A percentile compares a stretch with the other conserved stretches of the same genome.
phyloP scores from a whole-genome alignment of 2,113 vertebrate species.

The Gymnocephalus cernua region DNA sequence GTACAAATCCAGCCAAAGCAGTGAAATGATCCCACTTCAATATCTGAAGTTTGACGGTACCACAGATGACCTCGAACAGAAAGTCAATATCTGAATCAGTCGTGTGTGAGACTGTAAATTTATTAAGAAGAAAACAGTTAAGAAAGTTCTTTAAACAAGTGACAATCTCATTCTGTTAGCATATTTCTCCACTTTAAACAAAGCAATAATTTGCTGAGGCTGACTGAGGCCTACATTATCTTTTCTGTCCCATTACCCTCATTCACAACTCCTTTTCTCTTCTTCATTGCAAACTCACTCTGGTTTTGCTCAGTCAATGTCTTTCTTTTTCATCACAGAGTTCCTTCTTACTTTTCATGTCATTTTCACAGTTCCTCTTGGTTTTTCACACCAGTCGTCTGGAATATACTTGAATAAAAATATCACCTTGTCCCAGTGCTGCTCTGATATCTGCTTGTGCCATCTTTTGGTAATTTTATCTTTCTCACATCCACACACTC shows the following conservation, averaged over 20 bases:
- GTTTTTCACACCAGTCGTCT: constrained; percentile 12
- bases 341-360: not conserved
- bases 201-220: not conserved
- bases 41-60: constrained; percentile 1
- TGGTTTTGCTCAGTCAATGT: not conserved
- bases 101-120: not conserved
- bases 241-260: not conserved
- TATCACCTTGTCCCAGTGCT: constrained; percentile 11
- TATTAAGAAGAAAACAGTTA: constrained; percentile 23
- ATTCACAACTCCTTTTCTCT: not conserved
- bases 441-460: constrained; percentile 22
- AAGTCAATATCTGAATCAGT: constrained; percentile 21
- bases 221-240: not conserved
- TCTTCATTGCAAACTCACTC: not conserved
- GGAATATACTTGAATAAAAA: constrained; percentile 21
- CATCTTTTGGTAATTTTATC: constrained; percentile 23
- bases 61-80: constrained; percentile 32
- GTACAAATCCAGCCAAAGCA: not conserved
- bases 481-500: constrained; percentile 5
- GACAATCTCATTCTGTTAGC: not conserved
- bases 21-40: constrained; percentile 2
- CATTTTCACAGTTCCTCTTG: constrained; percentile 17
- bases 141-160: not conserved
- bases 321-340: not conserved
- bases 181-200: not conserved